Percentiles rank a stretch among this genome's conserved stretches.
These are phyloP conservation scores for Ptilorrhoa leucosticta DNA, from an alignment of 2,113 vertebrate genomes.

Conservation along the genomic window DNA sequence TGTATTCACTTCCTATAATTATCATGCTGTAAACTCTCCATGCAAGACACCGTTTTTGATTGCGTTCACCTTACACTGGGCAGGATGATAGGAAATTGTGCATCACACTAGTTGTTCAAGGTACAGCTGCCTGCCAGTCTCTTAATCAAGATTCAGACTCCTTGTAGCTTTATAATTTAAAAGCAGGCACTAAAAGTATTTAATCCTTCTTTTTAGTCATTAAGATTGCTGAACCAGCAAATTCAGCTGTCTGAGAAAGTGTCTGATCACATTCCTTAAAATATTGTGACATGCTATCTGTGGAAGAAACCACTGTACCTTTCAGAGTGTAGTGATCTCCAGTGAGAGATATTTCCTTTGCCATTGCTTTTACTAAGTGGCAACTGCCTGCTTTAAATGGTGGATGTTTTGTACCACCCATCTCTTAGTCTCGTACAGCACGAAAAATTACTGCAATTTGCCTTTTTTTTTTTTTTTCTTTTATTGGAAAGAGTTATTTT, in stretches of 20 bases:
- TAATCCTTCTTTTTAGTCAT: background rate
- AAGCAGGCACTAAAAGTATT: constrained; percentile 17
- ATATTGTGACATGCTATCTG: background rate
- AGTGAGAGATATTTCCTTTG: background rate
- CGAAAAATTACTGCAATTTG: background rate
- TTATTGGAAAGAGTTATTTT: background rate
- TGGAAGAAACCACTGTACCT: background rate
- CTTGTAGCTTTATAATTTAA: constrained; percentile 7
- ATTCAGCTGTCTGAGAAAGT: background rate
- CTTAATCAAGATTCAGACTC: constrained; percentile 21
- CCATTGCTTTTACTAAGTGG: background rate
- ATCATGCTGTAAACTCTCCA: constrained; percentile 1
- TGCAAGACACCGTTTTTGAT: constrained; percentile 7
- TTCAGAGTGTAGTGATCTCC: background rate
- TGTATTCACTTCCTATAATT: constrained; percentile 34
- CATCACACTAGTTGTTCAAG: background rate
- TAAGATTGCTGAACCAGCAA: constrained; percentile 3
- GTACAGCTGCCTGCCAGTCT: background rate
- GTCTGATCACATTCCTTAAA: background rate
- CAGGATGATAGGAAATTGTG: constrained; percentile 20
- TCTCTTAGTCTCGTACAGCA: background rate
- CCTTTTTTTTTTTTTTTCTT: background rate
- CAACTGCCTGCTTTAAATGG: background rate
- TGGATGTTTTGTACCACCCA: background rate
- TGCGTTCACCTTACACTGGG: constrained; percentile 28